Conservation (phyloP, 2,113 vertebrate genomes). For the Chrysemys picta region DNA sequence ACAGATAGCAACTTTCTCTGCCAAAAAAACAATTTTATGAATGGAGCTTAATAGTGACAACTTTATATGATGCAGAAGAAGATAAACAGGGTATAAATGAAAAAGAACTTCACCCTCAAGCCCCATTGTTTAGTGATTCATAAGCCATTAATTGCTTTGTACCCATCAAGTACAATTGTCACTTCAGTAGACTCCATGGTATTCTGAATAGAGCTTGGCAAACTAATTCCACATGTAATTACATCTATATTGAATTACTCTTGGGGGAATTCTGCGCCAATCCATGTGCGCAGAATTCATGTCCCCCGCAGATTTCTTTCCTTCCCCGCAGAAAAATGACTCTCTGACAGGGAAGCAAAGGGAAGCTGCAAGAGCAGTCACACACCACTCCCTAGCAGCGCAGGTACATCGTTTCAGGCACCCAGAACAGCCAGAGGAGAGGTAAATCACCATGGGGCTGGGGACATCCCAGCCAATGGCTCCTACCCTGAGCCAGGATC, state of each 20-base stretch:
- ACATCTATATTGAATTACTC: neutral
- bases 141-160: slow-evolving; percentile 69
- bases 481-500: too few species aligned
- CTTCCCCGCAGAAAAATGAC: too few species aligned
- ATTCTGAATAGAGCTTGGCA: slow-evolving; percentile 22
- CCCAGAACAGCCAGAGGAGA: too few species aligned
- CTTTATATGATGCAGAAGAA: slow-evolving; percentile 45
- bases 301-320: too few species aligned
- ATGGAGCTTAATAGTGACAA: slow-evolving; percentile 37
- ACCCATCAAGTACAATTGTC: slow-evolving; percentile 70
- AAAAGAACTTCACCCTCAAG: slow-evolving; percentile 64
- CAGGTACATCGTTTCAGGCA: too few species aligned
- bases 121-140: slow-evolving; percentile 62
- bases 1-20: neutral
- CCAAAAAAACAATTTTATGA: slow-evolving; percentile 43
- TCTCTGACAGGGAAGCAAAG: too few species aligned
- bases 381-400: too few species aligned
- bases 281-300: too few species aligned
- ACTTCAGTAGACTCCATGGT: slow-evolving; percentile 63
- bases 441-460: too few species aligned
- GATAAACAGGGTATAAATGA: slow-evolving; percentile 65
- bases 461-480: too few species aligned
- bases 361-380: too few species aligned
- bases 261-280: too few species aligned
- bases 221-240: slow-evolving; percentile 48